Base-by-base conservation (phyloP, 2,113 vertebrate genomes). In the Lepus americanus region DNA sequence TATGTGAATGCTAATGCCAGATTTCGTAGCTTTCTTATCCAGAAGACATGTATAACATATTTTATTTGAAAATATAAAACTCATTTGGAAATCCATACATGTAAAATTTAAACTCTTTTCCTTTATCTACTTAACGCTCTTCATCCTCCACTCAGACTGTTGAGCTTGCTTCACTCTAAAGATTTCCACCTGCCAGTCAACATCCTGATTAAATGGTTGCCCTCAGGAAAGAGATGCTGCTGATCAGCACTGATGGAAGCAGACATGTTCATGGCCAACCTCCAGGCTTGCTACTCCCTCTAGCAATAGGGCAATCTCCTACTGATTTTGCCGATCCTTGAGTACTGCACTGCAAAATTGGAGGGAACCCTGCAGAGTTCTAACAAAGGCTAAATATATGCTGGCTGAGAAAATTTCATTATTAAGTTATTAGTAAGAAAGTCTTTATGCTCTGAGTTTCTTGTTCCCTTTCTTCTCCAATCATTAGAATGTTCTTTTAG, bases 51-150 rank as follows among this genome's bases (percentile, higher is more conserved):
- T 61, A 1, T 16, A 49, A 84, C 44, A 63, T 27, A 92, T 87
- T 77, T 85, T 53, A 76, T 51, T 70, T 79, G 61, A 49, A 94
- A 95, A 80, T 55, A 17, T 72, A 19, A 94, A 93, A 49, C 4
- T 72, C 77, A 59, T 86, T 89, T 93, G 74, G 19, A 93, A 90
- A 88, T 22, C 7, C 8, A 0, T 81, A n/a, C 16, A 11, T 73
- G 16, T 80, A 39, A 95, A 67, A 63, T 83, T 85, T 55, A 63
- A 78, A n/a, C 1, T 67, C 14, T 53, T 63, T 83, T 5, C 4
- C 16, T 85, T 85, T 44, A 23, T 86, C 72, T 64, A 20, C 23
- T 80, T 82, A 59, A 49, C 2, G 80, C 19, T 23, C n/a, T 25
- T 29, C 61, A 31, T 0, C 44, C 22, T 95, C 13, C 1, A 55